Evolutionary conservation across 2,888 invertebrate species (phyloP).

Genomic region (Agrilus cyanescens): DNA sequence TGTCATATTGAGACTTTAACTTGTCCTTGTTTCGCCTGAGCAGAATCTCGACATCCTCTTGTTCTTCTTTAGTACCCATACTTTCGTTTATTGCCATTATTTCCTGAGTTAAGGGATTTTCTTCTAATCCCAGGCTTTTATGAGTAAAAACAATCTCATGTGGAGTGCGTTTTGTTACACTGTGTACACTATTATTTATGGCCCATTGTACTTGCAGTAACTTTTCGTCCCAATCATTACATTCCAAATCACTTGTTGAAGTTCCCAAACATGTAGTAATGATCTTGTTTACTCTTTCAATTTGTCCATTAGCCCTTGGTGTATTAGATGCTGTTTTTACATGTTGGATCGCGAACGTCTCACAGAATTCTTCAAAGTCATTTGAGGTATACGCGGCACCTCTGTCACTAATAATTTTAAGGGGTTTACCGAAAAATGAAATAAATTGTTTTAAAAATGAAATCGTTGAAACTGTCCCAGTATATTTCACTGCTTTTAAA

Average conservation of each 20-base stretch:
- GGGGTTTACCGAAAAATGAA: conserved; percentile 7
- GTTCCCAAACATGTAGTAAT: conserved; percentile 2
- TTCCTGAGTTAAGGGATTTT: conserved; percentile 5
- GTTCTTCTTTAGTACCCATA: neutral
- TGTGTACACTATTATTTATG: conserved; percentile 7
- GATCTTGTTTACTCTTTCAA: too few species aligned
- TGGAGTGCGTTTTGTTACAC: conserved; percentile 4
- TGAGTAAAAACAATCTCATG: conserved; percentile 4
- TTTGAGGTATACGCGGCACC: conserved; percentile 8
- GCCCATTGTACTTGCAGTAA: conserved; percentile 12
- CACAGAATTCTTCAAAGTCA: conserved; percentile 7
- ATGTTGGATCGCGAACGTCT: conserved; percentile 7
- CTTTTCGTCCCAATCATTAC: conserved; percentile 3
- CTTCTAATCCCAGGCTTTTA: conserved; percentile 8
- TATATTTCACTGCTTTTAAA: conserved; percentile 4
- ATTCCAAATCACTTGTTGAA: neutral
- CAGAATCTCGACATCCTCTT: neutral
- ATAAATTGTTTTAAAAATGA: conserved; percentile 7
- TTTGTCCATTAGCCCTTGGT: conserved; percentile 11
- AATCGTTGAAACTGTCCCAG: conserved; percentile 1
- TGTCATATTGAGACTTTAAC: conserved; percentile 1
- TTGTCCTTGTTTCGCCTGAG: neutral
- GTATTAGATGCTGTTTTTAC: conserved; percentile 10
- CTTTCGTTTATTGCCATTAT: conserved; percentile 4
- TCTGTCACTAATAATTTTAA: conserved; percentile 9